phyloP scores from a whole-genome alignment of 1,140 invertebrate species.

The Notospermus geniculatus region DNA sequence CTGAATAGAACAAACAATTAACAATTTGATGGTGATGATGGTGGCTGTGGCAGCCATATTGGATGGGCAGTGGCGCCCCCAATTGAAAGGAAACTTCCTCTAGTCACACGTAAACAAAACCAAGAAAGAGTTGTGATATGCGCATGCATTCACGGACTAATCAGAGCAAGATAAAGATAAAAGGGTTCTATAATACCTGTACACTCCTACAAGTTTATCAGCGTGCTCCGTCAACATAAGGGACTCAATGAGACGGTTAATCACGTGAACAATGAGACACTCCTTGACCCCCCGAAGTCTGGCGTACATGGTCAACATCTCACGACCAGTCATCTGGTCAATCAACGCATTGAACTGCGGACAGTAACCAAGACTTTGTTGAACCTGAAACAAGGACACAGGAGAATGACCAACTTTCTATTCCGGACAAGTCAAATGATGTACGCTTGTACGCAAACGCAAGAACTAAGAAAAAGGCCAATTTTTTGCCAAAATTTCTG shows the following conservation, averaged over 20 bases:
- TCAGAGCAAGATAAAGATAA: background rate
- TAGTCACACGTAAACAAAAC: no score
- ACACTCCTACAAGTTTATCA: slow-evolving; percentile 12
- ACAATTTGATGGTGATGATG: no score
- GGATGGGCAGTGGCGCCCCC: no score
- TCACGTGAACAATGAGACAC: slow-evolving; percentile 41
- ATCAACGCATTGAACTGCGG: slow-evolving; percentile 58
- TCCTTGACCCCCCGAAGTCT: slow-evolving; percentile 64
- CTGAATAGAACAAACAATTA: no score
- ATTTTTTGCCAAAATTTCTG: background rate
- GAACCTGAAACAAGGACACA: slow-evolving; percentile 32
- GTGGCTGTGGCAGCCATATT: no score
- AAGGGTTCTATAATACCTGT: slow-evolving; percentile 8
- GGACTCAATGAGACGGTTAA: slow-evolving; percentile 29
- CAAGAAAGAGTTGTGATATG: no score
- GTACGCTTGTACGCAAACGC: no score
- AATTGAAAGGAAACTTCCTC: no score
- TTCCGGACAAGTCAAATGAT: no score
- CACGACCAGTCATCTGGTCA: slow-evolving; percentile 53
- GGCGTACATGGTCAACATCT: slow-evolving; percentile 71
- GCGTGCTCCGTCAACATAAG: slow-evolving; percentile 17
- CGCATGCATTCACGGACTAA: no score
- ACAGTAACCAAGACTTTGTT: slow-evolving; percentile 51
- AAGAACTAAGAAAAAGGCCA: background rate
- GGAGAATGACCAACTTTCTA: no score